A percentile compares a stretch with the other conserved stretches of the same genome.
These are phyloP conservation scores for Microplitis manilae DNA, from an alignment of 2,888 invertebrate genomes.

Conservation along the genomic window DNA sequence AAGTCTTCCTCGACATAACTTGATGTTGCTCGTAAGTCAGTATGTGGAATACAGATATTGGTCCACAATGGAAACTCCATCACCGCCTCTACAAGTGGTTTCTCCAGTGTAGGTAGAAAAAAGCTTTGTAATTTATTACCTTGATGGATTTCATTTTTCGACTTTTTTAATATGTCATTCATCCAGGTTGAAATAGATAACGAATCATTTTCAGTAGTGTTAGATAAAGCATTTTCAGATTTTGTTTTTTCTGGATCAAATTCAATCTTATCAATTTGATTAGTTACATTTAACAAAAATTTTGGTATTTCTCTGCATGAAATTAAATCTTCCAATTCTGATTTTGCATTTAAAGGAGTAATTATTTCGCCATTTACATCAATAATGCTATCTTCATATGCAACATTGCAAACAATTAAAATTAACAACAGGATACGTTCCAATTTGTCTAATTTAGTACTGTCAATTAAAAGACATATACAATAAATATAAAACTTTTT, in stretches of 20 bases:
- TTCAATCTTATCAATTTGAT: not conserved
- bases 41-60: slow-evolving; percentile 2
- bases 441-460: not conserved
- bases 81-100: slow-evolving; percentile 15
- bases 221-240: not conserved
- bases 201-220: not conserved
- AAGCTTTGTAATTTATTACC: not conserved
- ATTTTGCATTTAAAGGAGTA: slow-evolving; percentile 9
- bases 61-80: slow-evolving; percentile 13
- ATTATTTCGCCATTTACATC: slow-evolving; percentile 2
- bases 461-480: slow-evolving; percentile 37
- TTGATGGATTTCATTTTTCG: slow-evolving; percentile 8
- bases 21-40: slow-evolving; percentile 8
- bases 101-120: not conserved
- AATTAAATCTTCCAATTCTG: too few relatives aligned
- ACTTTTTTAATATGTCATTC: not conserved
- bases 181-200: slow-evolving; percentile 15
- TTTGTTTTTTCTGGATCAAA: slow-evolving; percentile 2
- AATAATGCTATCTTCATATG: slow-evolving; percentile 7
- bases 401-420: not conserved
- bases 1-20: slow-evolving; percentile 9
- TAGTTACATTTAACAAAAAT: too few relatives aligned
- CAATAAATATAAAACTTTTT: slow-evolving; percentile 45
- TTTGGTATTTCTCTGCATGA: too few relatives aligned
- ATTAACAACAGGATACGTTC: slow-evolving; percentile 10